Evolutionary conservation across 2,797 vertebrate species (phyloP).

Genomic region (Picus viridis): DNA sequence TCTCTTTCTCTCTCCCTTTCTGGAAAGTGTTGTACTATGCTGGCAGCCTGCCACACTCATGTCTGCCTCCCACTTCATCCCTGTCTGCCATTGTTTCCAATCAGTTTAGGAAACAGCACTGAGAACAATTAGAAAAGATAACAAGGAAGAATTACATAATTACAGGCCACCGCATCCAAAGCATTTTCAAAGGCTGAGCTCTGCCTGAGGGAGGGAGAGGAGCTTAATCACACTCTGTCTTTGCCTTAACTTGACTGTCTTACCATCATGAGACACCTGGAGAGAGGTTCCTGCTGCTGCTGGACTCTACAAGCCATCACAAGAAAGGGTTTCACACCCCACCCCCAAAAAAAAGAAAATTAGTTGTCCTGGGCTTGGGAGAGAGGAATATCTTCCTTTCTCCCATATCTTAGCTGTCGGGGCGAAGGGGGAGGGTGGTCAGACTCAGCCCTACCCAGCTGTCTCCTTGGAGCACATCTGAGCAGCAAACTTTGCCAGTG

Average conservation of each 20-base stretch:
- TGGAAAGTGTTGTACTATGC: neutral
- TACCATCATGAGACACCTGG: neutral
- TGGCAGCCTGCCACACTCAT: slow-evolving; percentile 69
- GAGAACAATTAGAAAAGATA: slow-evolving; percentile 86
- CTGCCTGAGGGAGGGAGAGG: slow-evolving; percentile 45
- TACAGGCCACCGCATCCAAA: slow-evolving; percentile 76
- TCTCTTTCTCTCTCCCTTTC: neutral
- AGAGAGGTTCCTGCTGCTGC: neutral
- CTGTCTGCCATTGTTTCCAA: slow-evolving; percentile 81
- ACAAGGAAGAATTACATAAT: slow-evolving; percentile 86
- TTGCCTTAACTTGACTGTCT: neutral
- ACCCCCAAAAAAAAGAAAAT: neutral
- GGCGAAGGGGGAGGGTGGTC: neutral
- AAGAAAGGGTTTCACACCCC: neutral
- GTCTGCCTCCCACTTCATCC: slow-evolving; percentile 75
- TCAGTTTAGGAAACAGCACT: slow-evolving; percentile 80
- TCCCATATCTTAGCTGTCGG: neutral
- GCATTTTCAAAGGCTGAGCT: slow-evolving; percentile 46
- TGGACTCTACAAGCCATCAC: neutral
- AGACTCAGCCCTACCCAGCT: neutral
- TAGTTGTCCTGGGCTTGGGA: neutral
- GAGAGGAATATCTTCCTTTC: neutral
- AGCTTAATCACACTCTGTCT: neutral
- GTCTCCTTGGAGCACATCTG: neutral
- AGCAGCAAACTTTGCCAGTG: neutral